Percentiles rank a stretch among this genome's conserved stretches.
Evolutionary conservation across 30 jellyfish, hydroid and myxozoan genomes (phyloP).

Genomic region (Cassiopea xamachana): DNA sequence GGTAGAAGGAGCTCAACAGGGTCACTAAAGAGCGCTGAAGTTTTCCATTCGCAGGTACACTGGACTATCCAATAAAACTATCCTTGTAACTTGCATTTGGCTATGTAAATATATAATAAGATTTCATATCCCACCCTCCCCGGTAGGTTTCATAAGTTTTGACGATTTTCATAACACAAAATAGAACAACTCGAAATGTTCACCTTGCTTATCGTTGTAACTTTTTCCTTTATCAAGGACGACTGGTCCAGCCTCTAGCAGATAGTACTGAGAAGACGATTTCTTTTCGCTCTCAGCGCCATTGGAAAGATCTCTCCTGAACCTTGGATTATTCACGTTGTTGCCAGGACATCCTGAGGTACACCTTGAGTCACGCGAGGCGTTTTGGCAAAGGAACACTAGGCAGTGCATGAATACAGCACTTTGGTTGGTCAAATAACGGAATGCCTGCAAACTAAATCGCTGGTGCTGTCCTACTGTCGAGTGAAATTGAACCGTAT

Average conservation of each 20-base stretch:
- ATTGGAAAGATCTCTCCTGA: conserved; percentile 22
- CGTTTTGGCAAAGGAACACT: conserved; percentile 40
- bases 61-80: too few relatives aligned
- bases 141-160: too few relatives aligned
- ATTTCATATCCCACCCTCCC: too few relatives aligned
- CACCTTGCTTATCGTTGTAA: conserved; percentile 2
- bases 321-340: conserved; percentile 17
- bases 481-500: conserved; percentile 31
- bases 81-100: too few relatives aligned
- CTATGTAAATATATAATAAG: too few relatives aligned
- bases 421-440: conserved; percentile 18
- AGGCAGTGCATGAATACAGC: conserved; percentile 54
- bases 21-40: too few relatives aligned
- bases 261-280: neutral
- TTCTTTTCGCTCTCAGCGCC: neutral
- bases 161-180: too few relatives aligned
- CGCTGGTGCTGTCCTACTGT: neutral
- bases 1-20: too few relatives aligned
- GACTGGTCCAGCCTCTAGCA: conserved; percentile 49
- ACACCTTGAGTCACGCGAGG: conserved; percentile 56
- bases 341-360: conserved; percentile 69
- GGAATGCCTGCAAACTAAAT: conserved; percentile 50
- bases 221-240: neutral
- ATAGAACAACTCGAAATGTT: neutral
- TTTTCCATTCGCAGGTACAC: too few relatives aligned